A percentile compares a stretch with the other conserved stretches of the same genome.
Evolutionary conservation across 1,140 invertebrate species (phyloP).

Genomic region (Pseudachorutes palmiensis): DNA sequence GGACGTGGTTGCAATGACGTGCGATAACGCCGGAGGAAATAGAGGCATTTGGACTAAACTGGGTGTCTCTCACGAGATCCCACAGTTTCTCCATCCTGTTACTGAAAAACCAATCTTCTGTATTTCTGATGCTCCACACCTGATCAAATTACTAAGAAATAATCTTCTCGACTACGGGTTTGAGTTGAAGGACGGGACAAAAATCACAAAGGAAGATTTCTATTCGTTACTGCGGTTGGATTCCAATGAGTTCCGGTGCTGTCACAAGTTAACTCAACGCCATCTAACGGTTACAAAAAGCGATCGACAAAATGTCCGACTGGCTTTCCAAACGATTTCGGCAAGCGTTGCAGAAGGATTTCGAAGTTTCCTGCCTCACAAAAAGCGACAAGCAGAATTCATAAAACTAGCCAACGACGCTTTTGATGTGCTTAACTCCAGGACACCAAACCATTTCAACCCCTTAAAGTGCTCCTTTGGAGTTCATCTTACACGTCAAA

Average conservation of each 20-base stretch:
- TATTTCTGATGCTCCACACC: conserved; percentile 37
- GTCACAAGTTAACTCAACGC: background rate
- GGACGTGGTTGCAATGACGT: background rate
- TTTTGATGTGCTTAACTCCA: background rate
- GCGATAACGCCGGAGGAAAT: background rate
- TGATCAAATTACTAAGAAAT: conserved; percentile 39
- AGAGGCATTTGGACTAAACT: conserved; percentile 17
- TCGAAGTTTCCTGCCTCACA: background rate
- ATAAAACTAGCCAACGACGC: background rate
- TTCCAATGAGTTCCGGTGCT: background rate
- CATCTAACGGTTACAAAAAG: background rate
- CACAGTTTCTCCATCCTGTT: conserved; percentile 32
- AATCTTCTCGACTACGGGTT: conserved; percentile 38
- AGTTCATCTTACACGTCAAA: background rate
- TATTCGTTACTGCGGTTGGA: background rate
- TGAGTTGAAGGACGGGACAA: conserved; percentile 11
- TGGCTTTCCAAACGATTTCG: conserved; percentile 8
- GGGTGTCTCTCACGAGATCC: conserved; percentile 18
- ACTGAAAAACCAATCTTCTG: conserved; percentile 31
- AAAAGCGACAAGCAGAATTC: background rate
- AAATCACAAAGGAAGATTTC: background rate
- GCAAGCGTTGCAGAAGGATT: background rate
- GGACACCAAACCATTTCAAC: background rate
- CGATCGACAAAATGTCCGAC: background rate
- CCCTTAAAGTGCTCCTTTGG: conserved; percentile 5